Base-by-base conservation (phyloP, 2,113 vertebrate genomes). In the Columba janthina region DNA sequence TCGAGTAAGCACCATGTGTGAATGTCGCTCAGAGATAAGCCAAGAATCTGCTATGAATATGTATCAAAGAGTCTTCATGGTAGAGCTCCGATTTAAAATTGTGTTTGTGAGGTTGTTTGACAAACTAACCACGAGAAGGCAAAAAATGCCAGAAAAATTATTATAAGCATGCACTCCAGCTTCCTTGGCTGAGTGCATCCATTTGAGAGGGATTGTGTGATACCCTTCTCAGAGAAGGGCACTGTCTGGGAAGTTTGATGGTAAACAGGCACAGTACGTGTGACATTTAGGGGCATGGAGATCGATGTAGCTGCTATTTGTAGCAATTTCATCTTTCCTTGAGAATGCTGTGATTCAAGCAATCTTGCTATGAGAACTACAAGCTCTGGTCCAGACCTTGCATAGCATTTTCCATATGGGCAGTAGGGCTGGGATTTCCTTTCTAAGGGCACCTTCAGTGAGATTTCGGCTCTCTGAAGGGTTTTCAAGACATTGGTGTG, bases 11-110 rank as follows among this genome's bases (percentile, higher is more conserved):
- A 85, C 84, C 40, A 42, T 91, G 91, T 95, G 93, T 82, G 94
- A 95, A 58, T 96, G 95, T 61, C 85, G 87, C 81, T 94, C 62
- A 82, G 89, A 95, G 95, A 97, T 94, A 96, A 97, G 94, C 77
- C 91, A 94, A 92, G 73, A 48, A 85, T 81, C 80, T 57, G 66
- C 58, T 71, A 89, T 95, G 91, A 89, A 94, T 94, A 88, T 82
- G 84, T 69, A 97, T 95, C 74, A 89, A 87, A 93, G 61, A 94
- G 72, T 19, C 73, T 74, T 77, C 34, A 4, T 90, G 80, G 76
- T 84, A 71, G 29, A 89, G 56, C 56, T 86, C 76, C 7, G 10
- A 34, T 56, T 77, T 51, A 32, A 92, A 92, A 73, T 18, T 88
- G 20, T 73, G n/a, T n/a, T 28, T 28, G 22, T 11, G 44, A 57